Evolutionary conservation across 2,797 vertebrate genomes (phyloP).

Genomic region (Sebastes hubbsi): DNA sequence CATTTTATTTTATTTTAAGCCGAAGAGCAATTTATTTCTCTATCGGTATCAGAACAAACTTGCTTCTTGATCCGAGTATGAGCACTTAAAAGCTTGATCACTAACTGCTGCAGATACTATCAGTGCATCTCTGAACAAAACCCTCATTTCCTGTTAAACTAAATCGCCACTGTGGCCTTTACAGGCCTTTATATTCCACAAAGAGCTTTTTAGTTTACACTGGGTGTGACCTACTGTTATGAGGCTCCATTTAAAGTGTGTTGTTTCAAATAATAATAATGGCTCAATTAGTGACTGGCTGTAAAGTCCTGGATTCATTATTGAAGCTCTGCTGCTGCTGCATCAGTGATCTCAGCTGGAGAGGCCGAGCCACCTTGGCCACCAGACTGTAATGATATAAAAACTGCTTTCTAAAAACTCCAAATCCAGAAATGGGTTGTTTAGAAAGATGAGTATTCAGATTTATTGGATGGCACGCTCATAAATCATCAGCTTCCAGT

Average conservation of each 20-base stretch:
- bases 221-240: conserved; percentile 9
- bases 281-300: conserved; percentile 46
- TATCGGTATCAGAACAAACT: neutral
- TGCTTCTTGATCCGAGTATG: neutral
- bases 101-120: neutral
- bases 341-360: conserved; percentile 13
- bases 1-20: neutral
- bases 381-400: conserved; percentile 18
- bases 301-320: conserved; percentile 49
- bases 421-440: conserved; percentile 37
- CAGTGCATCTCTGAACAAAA: neutral
- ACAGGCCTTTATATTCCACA: neutral
- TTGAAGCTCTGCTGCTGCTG: neutral
- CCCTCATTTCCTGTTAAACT: conserved; percentile 3
- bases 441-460: conserved; percentile 47
- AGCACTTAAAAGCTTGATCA: conserved; percentile 2
- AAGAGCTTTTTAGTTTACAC: conserved; percentile 1
- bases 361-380: neutral
- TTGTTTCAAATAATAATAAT: conserved; percentile 45
- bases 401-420: conserved; percentile 24
- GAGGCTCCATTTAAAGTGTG: conserved; percentile 35
- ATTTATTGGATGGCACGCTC: conserved; percentile 50
- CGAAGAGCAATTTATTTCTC: neutral
- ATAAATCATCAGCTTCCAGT: conserved; percentile 49
- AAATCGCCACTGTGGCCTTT: conserved; percentile 16